phyloP scores from a whole-genome alignment of 2,797 vertebrate species.

The Anguilla anguilla region DNA sequence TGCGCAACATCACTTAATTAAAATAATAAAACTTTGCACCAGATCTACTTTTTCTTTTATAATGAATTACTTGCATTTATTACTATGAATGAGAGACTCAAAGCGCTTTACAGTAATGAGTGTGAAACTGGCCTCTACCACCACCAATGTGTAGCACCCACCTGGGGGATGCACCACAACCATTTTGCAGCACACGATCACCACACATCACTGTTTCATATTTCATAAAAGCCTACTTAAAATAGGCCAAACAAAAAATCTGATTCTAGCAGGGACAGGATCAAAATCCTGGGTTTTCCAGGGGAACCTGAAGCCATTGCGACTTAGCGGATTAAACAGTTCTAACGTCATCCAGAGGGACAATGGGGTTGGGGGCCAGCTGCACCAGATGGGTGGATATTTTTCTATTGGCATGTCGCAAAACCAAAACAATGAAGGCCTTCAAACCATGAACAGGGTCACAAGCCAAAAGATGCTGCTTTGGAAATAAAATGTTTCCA shows the following conservation, averaged over 20 bases:
- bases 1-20: no score
- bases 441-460: no score
- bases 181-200: background rate
- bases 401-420: background rate
- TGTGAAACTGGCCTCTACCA: no score
- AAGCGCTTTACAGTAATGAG: no score
- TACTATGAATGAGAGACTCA: no score
- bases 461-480: no score
- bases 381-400: background rate
- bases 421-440: background rate
- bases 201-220: background rate
- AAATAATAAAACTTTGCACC: no score
- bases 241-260: background rate
- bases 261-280: background rate
- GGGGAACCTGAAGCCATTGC: slow-evolving; percentile 31
- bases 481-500: no score
- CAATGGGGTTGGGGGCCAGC: background rate
- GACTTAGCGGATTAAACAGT: slow-evolving; percentile 36
- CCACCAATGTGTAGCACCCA: no score
- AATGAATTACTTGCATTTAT: no score
- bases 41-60: no score
- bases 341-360: background rate
- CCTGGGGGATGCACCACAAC: no score
- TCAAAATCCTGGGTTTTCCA: background rate
- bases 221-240: background rate